Base-by-base conservation (phyloP, 2,797 vertebrate genomes). In the Phoeniculus purpureus region DNA sequence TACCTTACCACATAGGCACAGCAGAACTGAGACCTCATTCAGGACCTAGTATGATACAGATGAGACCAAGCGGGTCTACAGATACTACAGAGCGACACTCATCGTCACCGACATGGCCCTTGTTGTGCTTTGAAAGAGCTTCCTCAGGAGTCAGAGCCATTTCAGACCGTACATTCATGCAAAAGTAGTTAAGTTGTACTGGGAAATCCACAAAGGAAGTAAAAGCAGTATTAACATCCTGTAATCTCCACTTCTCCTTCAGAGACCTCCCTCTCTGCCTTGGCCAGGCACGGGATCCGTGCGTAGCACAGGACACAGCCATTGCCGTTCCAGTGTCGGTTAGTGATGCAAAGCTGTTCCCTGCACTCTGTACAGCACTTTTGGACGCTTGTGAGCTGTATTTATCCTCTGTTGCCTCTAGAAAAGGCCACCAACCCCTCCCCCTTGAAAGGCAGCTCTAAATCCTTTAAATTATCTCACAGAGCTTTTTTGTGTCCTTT, bases 381-480 rank as follows among this genome's bases (percentile, higher is more conserved):
- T 82, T 61, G 72, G 93, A 75, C 75, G 59, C 43, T 78, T 82
- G 70, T 78, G 70, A 89, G 66, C 50, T 87, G 74, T 66, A 85
- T 90, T 92, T 91, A 81, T 70, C 47, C 1, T 55, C 31, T 73
- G 70, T 60, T 81, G 75, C 79, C 34, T 93, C 92, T 73, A 90
- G 86, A 95, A 95, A 92, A 91, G 86, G 70, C 86, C 79, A 91
- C 84, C 62, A 94, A 70, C 14, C 76, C 81, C 87, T 85, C 76
- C 64, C 81, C 76, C 71, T 94, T 94, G 83, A 91, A 94, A 91
- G 68, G 54, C 81, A 95, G 56, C 66, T 85, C 77, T 76, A 93
- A 96, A 93, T 92, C 94, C 92, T 92, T 95, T 95, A 94, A 94
- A 94, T 94, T 85, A 96, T 81, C 88, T 92, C 94, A 89, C 66